A percentile compares a stretch with the other conserved stretches of the same genome.
Evolutionary conservation across 2,888 invertebrate species (phyloP).

Genomic region (Neria commutata): DNA sequence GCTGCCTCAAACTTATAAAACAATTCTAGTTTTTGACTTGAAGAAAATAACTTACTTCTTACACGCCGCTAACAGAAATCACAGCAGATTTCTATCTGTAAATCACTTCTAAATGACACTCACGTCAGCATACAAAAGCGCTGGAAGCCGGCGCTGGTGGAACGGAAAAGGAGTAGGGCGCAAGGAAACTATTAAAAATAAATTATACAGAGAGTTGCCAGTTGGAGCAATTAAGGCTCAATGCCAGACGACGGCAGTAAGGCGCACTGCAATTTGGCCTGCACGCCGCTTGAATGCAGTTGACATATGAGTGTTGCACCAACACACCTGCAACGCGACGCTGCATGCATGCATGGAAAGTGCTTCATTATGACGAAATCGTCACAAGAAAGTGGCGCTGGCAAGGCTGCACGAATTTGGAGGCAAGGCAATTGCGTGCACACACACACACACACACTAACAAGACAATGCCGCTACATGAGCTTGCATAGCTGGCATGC

Average conservation of each 20-base stretch:
- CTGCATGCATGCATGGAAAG: background rate
- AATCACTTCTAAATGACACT: no score
- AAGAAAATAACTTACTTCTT: no score
- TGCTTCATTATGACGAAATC: background rate
- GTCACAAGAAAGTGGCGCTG: background rate
- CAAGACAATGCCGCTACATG: background rate
- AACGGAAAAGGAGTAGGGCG: no score
- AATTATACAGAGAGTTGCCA: slow-evolving; percentile 41
- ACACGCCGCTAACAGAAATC: no score
- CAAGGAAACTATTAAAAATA: background rate
- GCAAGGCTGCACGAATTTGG: background rate
- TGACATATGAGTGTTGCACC: no score
- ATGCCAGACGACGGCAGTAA: slow-evolving; percentile 24
- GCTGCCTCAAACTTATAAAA: no score
- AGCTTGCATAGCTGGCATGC: background rate
- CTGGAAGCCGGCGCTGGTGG: no score
- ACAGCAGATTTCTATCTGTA: no score
- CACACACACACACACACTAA: background rate
- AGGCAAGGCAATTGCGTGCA: background rate
- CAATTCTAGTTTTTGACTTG: no score
- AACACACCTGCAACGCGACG: background rate
- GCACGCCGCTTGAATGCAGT: no score
- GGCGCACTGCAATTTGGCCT: background rate
- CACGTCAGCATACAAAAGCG: no score
- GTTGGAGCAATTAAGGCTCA: slow-evolving; percentile 49